Evolutionary conservation across 2,888 invertebrate genomes (phyloP).

Genomic region (Drosophila imparisetae): DNA sequence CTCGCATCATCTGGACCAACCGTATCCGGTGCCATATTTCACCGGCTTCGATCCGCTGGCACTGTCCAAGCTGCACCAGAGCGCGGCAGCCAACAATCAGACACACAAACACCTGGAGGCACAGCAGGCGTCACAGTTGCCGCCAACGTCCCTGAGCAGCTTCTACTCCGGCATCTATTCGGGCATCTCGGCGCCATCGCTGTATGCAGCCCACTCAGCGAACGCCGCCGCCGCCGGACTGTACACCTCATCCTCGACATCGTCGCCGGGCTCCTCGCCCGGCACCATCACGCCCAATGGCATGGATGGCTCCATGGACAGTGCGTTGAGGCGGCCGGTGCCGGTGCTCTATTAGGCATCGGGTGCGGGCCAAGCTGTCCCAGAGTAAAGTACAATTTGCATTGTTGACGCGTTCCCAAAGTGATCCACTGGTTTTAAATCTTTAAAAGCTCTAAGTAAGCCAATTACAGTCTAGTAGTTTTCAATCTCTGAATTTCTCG

Average conservation of each 20-base stretch:
- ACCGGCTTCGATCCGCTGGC: conserved; percentile 84
- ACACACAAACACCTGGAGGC: conserved; percentile 82
- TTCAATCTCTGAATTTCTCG: conserved; percentile 28
- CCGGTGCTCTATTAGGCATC: conserved; percentile 83
- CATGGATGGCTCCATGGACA: conserved; percentile 83
- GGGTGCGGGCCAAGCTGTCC: conserved; percentile 39
- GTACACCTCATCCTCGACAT: conserved; percentile 84
- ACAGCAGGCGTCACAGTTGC: conserved; percentile 83
- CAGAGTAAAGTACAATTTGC: conserved; percentile 78
- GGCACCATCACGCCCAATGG: conserved; percentile 83
- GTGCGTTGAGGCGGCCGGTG: conserved; percentile 83
- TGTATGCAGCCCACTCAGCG: conserved; percentile 84
- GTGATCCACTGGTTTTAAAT: conserved; percentile 80
- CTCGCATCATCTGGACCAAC: conserved; percentile 88
- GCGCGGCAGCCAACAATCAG: conserved; percentile 82
- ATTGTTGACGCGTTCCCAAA: conserved; percentile 75
- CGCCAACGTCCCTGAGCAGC: conserved; percentile 84
- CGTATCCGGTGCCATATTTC: conserved; percentile 85
- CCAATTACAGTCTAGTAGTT: conserved; percentile 55
- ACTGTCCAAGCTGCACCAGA: conserved; percentile 84
- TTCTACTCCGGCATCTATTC: conserved; percentile 85
- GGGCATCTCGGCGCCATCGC: conserved; percentile 84
- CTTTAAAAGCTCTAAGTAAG: conserved; percentile 76
- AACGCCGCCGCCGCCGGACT: conserved; percentile 83
- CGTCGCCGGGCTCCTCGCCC: conserved; percentile 85